Base-by-base conservation (phyloP, 2,113 vertebrate genomes). In the Megalops atlanticus region DNA sequence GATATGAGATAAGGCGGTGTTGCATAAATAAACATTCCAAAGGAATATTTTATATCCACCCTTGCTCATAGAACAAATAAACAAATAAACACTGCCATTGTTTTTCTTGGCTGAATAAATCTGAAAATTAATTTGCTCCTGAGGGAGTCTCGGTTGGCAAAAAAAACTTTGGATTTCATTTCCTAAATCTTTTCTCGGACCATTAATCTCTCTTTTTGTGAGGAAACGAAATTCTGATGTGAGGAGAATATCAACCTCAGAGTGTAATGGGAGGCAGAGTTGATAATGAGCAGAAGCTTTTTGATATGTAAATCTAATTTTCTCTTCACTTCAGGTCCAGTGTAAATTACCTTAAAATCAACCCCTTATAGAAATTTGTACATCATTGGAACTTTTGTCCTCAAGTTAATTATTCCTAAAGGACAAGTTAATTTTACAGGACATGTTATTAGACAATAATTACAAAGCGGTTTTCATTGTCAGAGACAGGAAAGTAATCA, bases 381-480 rank as follows among this genome's bases (percentile, higher is more conserved):
- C 72, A n/a, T 79, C 36, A 79, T 79, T 72, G 41, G n/a, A 35
- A 36, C 38, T 39, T 45, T 72, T 49, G 4, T 71, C 18, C 36
- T 79, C 69, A n/a, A 47, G 41, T 72, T 79, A 41, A 79, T 72
- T 79, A 71, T 10, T n/a, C 58, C 58, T 8, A 64, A 31, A 64
- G 58, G 24, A 27, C 58, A 64, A n/a, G 4, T 64, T 64, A 31
- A 10, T 64, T 27, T 27, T 64, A 10, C 5, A 27, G 11, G 24
- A 1, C 58, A 1, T 64, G 8, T 64, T 64, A 31, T 64, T 24
- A 64, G n/a, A 15, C 18, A 24, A 21, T 21, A 21, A 27, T 27
- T 5, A 16, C 11, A 11, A 64, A 64, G 58, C 31, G n/a, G n/a
- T 3, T n/a, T 27, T 31, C 31, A 64, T 11, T 64, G 58, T 24